phyloP scores from a whole-genome alignment of 1,140 invertebrate species.

The Solenopsis invicta region DNA sequence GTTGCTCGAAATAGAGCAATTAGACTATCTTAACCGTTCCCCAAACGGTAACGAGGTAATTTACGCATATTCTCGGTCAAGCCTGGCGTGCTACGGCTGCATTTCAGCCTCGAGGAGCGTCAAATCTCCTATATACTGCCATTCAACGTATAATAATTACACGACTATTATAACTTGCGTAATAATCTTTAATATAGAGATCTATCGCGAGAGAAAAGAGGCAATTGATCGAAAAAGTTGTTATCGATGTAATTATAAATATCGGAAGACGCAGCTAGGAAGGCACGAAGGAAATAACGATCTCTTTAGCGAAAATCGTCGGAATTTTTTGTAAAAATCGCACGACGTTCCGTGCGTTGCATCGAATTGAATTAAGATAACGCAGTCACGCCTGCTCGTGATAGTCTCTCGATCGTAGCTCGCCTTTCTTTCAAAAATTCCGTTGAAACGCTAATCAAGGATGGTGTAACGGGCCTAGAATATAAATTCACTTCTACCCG shows the following conservation, averaged over 20 bases:
- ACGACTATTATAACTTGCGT: neutral
- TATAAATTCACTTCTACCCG: slow-evolving; percentile 38
- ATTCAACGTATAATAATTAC: neutral
- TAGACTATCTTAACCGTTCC: slow-evolving; percentile 59
- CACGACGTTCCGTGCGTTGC: neutral
- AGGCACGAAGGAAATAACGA: neutral
- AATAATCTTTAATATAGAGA: slow-evolving; percentile 2
- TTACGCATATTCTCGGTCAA: slow-evolving; percentile 55
- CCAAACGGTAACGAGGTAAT: slow-evolving; percentile 54
- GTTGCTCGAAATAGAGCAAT: slow-evolving; percentile 53
- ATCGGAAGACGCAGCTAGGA: no score
- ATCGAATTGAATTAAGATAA: slow-evolving; percentile 37
- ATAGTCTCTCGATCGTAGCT: slow-evolving; percentile 12
- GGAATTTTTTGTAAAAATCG: slow-evolving; percentile 1
- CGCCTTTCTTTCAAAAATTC: slow-evolving; percentile 33
- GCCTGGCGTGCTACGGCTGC: neutral
- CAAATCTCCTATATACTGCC: neutral
- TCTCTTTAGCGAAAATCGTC: neutral
- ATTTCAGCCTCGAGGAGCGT: slow-evolving; percentile 3
- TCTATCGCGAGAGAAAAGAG: no score
- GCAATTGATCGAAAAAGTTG: neutral
- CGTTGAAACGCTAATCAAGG: slow-evolving; percentile 55
- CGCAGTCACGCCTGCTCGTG: neutral
- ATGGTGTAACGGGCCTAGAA: slow-evolving; percentile 35
- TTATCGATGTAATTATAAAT: neutral